phyloP scores from a whole-genome alignment of 2,797 vertebrate species.

The Lates japonicus region DNA sequence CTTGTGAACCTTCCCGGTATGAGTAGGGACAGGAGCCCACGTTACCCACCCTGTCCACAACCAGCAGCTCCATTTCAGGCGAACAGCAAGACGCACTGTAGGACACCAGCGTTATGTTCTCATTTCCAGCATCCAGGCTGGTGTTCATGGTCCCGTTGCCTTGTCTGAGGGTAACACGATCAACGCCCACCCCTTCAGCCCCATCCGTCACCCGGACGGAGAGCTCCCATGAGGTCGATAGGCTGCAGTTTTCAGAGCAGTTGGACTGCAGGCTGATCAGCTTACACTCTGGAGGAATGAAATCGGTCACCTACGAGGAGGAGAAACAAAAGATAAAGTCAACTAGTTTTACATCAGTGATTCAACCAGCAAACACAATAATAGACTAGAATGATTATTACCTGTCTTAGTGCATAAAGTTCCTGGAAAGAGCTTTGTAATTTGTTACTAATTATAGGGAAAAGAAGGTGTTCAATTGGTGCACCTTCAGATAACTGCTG shows the following conservation, averaged over 20 bases:
- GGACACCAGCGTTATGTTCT: slow-evolving; percentile 53
- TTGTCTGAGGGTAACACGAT: slow-evolving; percentile 39
- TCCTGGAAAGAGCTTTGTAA: background rate
- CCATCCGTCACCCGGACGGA: slow-evolving; percentile 63
- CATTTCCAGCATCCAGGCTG: slow-evolving; percentile 23
- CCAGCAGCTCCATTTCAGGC: slow-evolving; percentile 63
- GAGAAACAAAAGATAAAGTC: too few species aligned
- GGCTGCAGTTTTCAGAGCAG: slow-evolving; percentile 66
- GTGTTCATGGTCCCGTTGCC: slow-evolving; percentile 71
- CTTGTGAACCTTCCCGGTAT: background rate
- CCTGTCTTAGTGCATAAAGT: background rate
- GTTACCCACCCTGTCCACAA: slow-evolving; percentile 74
- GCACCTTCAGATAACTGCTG: too few species aligned
- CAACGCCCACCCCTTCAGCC: slow-evolving; percentile 56
- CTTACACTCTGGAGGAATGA: slow-evolving; percentile 64
- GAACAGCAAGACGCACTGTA: slow-evolving; percentile 75
- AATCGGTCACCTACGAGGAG: slow-evolving; percentile 68
- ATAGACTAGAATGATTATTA: background rate
- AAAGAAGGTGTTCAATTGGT: background rate
- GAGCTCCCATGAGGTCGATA: slow-evolving; percentile 45
- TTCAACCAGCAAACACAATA: background rate
- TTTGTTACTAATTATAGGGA: background rate
- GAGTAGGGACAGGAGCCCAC: slow-evolving; percentile 52
- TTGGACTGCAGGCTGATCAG: slow-evolving; percentile 42
- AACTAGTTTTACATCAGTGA: background rate